These are phyloP conservation scores for Drosophila bipectinata DNA, from an alignment of 1,140 invertebrate species.

Conservation along the genomic window DNA sequence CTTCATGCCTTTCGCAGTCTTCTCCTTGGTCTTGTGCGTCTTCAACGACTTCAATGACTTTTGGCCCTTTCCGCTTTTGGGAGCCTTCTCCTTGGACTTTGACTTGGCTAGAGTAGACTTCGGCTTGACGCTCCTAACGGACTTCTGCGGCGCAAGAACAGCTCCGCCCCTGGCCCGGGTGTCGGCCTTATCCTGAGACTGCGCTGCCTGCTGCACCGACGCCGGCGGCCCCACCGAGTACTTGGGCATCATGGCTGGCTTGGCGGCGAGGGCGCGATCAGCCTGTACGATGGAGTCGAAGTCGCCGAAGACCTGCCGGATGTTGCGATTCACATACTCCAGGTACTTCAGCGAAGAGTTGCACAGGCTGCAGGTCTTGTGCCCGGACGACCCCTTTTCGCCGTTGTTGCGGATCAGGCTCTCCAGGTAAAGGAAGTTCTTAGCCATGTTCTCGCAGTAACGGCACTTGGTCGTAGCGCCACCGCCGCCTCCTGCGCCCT, in stretches of 20 bases:
- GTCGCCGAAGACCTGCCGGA: conserved; percentile 72
- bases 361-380: conserved; percentile 62
- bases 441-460: conserved; percentile 79
- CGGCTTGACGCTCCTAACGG: conserved; percentile 31
- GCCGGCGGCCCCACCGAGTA: conserved; percentile 39
- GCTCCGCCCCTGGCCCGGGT: conserved; percentile 46
- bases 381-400: conserved; percentile 26
- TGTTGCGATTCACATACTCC: conserved; percentile 74
- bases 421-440: conserved; percentile 79
- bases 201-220: neutral
- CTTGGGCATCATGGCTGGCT: conserved; percentile 57
- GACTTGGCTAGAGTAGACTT: neutral
- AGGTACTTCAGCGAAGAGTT: conserved; percentile 72
- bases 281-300: conserved; percentile 66
- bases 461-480: conserved; percentile 51
- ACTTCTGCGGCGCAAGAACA: conserved; percentile 10
- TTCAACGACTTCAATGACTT: conserved; percentile 21
- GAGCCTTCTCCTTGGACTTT: conserved; percentile 7
- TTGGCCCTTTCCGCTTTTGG: neutral
- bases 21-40: conserved; percentile 6
- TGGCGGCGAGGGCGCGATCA: conserved; percentile 54
- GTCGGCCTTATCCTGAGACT: neutral
- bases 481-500: conserved; percentile 9
- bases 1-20: conserved; percentile 3
- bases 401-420: conserved; percentile 75